phyloP scores from a whole-genome alignment of 2,888 invertebrate species.

The Actias luna region DNA sequence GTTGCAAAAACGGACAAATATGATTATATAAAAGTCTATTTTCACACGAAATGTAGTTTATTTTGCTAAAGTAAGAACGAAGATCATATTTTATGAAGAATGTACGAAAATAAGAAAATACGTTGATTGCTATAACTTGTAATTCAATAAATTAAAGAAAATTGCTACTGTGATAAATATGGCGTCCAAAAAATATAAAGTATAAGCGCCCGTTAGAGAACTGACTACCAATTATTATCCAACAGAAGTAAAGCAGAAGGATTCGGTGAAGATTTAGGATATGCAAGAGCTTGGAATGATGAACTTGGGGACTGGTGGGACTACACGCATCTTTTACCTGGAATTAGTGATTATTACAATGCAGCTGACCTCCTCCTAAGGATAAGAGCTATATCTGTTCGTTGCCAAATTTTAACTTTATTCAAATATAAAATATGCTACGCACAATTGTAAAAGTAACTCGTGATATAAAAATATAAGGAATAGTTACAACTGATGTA shows the following conservation, averaged over 20 bases:
- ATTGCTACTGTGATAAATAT: neutral
- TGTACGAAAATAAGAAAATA: too few relatives aligned
- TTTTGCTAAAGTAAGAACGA: too few relatives aligned
- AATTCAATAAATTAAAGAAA: too few relatives aligned
- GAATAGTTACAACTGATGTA: neutral
- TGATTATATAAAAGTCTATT: too few relatives aligned
- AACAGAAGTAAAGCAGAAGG: slow-evolving; percentile 26
- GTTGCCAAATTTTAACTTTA: neutral
- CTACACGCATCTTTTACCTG: slow-evolving; percentile 52
- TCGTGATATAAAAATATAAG: neutral
- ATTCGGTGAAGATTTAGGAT: slow-evolving; percentile 21
- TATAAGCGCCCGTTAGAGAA: neutral
- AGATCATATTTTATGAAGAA: too few relatives aligned
- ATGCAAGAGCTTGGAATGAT: slow-evolving; percentile 52
- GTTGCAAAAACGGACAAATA: too few relatives aligned
- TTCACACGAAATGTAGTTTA: too few relatives aligned
- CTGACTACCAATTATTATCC: neutral
- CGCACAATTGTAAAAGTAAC: neutral
- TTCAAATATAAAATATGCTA: neutral
- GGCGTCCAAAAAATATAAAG: neutral
- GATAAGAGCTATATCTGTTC: slow-evolving; percentile 55
- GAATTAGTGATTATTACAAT: slow-evolving; percentile 54
- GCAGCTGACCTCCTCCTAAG: slow-evolving; percentile 66
- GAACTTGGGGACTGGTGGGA: slow-evolving; percentile 78
- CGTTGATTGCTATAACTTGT: too few relatives aligned